Evolutionary conservation across 2,113 vertebrate species (phyloP).

Genomic region (Atrichornis clamosus): DNA sequence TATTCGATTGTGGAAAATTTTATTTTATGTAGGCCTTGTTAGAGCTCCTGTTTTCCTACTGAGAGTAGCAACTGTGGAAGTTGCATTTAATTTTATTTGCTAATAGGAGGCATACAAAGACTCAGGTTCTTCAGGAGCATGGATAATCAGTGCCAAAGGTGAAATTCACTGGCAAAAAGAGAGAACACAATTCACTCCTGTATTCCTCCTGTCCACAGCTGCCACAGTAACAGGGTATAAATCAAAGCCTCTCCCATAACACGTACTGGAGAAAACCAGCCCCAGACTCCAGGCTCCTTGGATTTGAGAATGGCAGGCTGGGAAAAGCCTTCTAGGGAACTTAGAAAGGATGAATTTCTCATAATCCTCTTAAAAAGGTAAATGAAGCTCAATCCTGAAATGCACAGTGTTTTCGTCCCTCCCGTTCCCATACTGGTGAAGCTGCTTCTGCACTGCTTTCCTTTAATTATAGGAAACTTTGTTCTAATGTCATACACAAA

Average conservation of each 20-base stretch:
- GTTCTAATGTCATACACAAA: background rate
- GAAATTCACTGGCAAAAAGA: background rate
- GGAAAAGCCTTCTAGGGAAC: background rate
- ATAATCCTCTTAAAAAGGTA: background rate
- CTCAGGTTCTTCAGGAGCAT: background rate
- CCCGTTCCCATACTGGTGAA: rapidly evolving
- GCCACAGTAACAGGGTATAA: background rate
- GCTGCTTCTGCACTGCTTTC: background rate
- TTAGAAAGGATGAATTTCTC: background rate
- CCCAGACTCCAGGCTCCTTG: background rate
- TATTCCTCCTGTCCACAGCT: background rate
- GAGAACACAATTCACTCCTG: background rate
- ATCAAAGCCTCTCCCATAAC: background rate
- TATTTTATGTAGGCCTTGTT: background rate
- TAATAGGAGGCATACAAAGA: background rate
- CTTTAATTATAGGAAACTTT: background rate
- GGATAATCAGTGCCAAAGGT: background rate
- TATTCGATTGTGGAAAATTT: background rate
- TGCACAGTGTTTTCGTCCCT: rapidly evolving
- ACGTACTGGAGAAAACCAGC: background rate
- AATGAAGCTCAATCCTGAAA: background rate
- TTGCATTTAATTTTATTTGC: background rate
- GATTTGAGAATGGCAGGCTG: background rate
- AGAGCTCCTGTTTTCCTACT: background rate
- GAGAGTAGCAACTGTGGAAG: background rate